Evolutionary conservation across 2,113 vertebrate genomes (phyloP), one percentile per base, ranked within the genome.

Genomic region (Python bivittatus): DNA sequence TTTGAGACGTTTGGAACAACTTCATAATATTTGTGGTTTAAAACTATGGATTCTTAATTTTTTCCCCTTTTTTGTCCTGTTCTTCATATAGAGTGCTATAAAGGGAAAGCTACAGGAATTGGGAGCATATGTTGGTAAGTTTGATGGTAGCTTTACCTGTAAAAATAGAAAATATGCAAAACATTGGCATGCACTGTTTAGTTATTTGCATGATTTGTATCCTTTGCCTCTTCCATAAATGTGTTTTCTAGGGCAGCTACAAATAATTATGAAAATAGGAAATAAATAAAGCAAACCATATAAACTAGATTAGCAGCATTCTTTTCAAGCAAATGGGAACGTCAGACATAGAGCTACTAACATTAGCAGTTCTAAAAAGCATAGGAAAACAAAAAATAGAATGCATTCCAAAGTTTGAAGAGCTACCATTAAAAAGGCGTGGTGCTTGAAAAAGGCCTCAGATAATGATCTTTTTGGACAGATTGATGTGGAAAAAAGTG

Each of bases 81-180:
- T 96, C 68, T 96, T 95, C 96, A 17, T 94, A 83, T 94, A 99
- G 99, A 98, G 98, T 96, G 99, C 99, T 93, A 99, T 99, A 96
- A 99, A 99, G 96, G 98, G 98, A 83, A 99, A 99, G 96, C 96
- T 99, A 68, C 99, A 99, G 94, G 99, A 99, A 95, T 98, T 99
- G 25, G 99, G 99, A 68, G 99, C 99, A 79, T 99, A 99, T 92
- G 99, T 99, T 1, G 99, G 99, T 99, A 98, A 98, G 99, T 98
- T 95, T 54, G 29, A 42, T 61, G 22, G 25, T 85, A 42, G 2
- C 44, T 83, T 48, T 92, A 88, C 12, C 25, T 57, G 33, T 72
- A 11, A 61, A 56, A 87, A 91, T 42, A 88, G n/a, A 57, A 58
- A 42, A 48, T 44, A 17, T 88, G 42, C 33, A 72, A 12, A 29